Conservation (phyloP, 2,797 vertebrate genomes). For the Malacoctenus gilli region DNA sequence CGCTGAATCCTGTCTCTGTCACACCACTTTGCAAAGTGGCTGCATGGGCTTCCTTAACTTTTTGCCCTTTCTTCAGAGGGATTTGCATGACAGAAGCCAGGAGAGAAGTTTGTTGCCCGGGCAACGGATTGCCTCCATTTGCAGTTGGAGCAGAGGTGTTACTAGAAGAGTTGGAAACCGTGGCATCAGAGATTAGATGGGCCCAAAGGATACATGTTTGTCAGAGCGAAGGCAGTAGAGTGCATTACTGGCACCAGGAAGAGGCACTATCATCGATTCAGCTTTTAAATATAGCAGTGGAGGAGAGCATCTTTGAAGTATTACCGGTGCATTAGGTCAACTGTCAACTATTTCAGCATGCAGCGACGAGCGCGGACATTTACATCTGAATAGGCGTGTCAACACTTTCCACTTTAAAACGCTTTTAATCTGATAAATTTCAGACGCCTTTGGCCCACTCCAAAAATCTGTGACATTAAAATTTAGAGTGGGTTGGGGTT, state of each 20-base stretch:
- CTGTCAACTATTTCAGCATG: slow-evolving; percentile 22
- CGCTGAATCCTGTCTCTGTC: slow-evolving; percentile 55
- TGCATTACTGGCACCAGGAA: slow-evolving; percentile 54
- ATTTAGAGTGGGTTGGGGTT: neutral
- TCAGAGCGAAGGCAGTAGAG: slow-evolving; percentile 50
- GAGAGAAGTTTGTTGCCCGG: slow-evolving; percentile 78
- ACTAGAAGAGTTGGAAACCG: slow-evolving; percentile 71
- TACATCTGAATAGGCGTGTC: slow-evolving; percentile 4
- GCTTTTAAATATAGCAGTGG: slow-evolving; percentile 27
- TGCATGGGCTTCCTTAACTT: slow-evolving; percentile 77
- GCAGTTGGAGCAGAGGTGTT: slow-evolving; percentile 78
- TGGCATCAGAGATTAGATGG: slow-evolving; percentile 71
- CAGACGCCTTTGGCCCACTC: neutral
- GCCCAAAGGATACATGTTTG: slow-evolving; percentile 63
- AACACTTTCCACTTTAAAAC: slow-evolving; percentile 8
- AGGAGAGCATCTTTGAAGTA: slow-evolving; percentile 27
- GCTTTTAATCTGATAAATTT: neutral
- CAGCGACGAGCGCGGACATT: slow-evolving; percentile 24
- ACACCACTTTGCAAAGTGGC: slow-evolving; percentile 67
- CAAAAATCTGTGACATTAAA: slow-evolving; percentile 2
- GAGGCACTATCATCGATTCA: slow-evolving; percentile 37
- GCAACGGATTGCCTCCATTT: slow-evolving; percentile 81
- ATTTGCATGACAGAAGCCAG: slow-evolving; percentile 81
- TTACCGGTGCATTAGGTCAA: slow-evolving; percentile 28
- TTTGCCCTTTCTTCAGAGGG: slow-evolving; percentile 70